These are phyloP conservation scores for Drosophila kambysellisi DNA, from an alignment of 2,888 invertebrate species.

Conservation along the genomic window DNA sequence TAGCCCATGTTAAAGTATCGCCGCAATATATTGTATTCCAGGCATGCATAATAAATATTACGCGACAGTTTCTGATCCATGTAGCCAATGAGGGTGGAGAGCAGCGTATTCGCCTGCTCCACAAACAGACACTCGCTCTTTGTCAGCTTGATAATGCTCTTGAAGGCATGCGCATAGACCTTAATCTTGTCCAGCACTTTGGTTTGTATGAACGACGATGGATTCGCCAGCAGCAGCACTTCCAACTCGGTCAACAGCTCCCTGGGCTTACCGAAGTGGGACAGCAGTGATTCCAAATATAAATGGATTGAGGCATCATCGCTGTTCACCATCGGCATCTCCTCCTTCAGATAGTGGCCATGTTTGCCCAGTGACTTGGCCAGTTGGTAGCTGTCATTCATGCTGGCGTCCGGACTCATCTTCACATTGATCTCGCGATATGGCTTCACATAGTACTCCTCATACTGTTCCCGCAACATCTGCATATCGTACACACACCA, in stretches of 20 bases:
- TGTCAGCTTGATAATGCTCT: constrained; percentile 64
- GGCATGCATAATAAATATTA: constrained; percentile 65
- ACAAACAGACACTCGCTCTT: constrained; percentile 70
- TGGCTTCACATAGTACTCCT: constrained; percentile 65
- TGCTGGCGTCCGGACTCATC: constrained; percentile 40
- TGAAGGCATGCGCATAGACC: constrained; percentile 63
- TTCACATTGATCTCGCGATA: constrained; percentile 70
- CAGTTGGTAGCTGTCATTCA: constrained; percentile 37
- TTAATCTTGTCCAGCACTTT: constrained; percentile 59
- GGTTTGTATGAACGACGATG: constrained; percentile 37
- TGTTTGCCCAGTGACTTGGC: constrained; percentile 60
- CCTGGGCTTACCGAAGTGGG: constrained; percentile 57
- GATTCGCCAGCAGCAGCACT: constrained; percentile 53
- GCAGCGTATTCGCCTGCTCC: constrained; percentile 68
- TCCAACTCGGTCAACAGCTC: constrained; percentile 59
- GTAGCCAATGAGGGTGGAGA: constrained; percentile 59
- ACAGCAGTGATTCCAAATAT: constrained; percentile 76
- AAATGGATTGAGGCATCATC: constrained; percentile 65
- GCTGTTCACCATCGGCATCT: constrained; percentile 47
- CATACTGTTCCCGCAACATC: constrained; percentile 71
- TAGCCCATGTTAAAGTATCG: constrained; percentile 50
- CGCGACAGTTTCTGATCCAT: constrained; percentile 46
- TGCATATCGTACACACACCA: constrained; percentile 81
- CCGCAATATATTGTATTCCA: constrained; percentile 73
- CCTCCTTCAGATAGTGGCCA: constrained; percentile 64